Conservation (phyloP, 1,140 invertebrate species). For the Bombus confusus region DNA sequence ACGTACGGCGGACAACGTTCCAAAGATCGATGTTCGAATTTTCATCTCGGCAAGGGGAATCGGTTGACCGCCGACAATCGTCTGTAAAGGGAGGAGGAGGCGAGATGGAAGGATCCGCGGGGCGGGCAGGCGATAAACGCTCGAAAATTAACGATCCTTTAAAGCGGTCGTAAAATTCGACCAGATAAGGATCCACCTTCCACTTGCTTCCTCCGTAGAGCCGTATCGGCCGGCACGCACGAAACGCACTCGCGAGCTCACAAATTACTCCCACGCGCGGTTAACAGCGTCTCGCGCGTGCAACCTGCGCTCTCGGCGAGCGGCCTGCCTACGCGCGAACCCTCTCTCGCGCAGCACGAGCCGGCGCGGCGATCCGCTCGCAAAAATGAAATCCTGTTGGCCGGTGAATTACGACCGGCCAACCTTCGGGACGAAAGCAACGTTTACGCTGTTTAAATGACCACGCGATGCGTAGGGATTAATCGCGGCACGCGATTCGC, state of each 20-base stretch:
- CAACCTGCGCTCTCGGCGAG: conserved; percentile 38
- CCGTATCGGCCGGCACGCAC: conserved; percentile 54
- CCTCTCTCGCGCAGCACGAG: neutral
- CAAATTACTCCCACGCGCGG: conserved; percentile 66
- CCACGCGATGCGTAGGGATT: neutral
- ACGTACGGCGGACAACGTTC: too few relatives aligned
- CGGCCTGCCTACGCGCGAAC: conserved; percentile 29
- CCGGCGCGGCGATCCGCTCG: neutral
- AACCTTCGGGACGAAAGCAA: neutral
- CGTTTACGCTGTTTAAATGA: conserved; percentile 16
- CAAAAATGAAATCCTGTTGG: conserved; percentile 17
- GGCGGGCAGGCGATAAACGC: conserved; percentile 53
- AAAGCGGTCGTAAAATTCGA: conserved; percentile 71
- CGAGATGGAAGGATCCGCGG: neutral
- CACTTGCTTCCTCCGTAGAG: conserved; percentile 44
- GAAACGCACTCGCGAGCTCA: conserved; percentile 58
- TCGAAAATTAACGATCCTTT: conserved; percentile 71
- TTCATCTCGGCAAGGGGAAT: neutral
- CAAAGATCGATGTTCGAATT: conserved; percentile 3
- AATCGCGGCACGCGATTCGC: neutral
- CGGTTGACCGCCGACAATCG: neutral
- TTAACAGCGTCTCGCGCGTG: conserved; percentile 46
- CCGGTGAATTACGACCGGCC: neutral
- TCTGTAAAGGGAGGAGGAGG: too few relatives aligned
- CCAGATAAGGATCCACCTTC: conserved; percentile 68